Base-by-base conservation (phyloP, 2,888 invertebrate species). In the Reticulitermes lucifugus region DNA sequence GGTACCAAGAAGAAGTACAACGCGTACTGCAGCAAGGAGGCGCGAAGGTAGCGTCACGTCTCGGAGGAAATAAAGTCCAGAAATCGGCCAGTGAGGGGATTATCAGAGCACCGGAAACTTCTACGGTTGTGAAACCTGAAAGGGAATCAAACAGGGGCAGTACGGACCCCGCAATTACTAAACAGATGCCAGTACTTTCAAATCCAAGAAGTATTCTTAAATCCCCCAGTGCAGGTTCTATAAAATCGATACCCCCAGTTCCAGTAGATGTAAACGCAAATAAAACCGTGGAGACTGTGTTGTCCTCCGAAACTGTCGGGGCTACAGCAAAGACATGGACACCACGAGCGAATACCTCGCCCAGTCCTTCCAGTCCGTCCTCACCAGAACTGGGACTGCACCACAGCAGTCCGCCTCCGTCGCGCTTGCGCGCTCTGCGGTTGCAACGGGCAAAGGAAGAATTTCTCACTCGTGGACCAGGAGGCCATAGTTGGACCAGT, bases 371-470 rank as follows among this genome's bases (percentile, higher is more conserved):
- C 1, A 84, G 51, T 35, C 79, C 79, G 25, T 79, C 80, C 65
- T 80, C 84, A 3, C 60, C 84, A 18, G 84, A 79, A 41, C 43
- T 43, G 1, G 55, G 22, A 29, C 51, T 35, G 4, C 77, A 10
- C 51, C 80, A 71, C 22, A 51, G 10, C 25, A 85, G 83, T 51
- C 77, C 86, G 22, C 86, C 87, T 18, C 75, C 86, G 51, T 83
- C 87, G 14, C 87, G 87, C 59, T 79, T 88, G 25, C 92, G 92
- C 88, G 94, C 95, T 0, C 91, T 93, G n/a, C 94, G 93, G 87
- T 90, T 96, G 18, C 93, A 94, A 87, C 93, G 93, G 85, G 96
- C 96, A 0, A 95, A 95, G 88, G 95, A 96, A 88, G 94, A 94
- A 87, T 96, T 96, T 88, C 89, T 96, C 21, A 91, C 93, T 0